Percentiles rank a stretch among this genome's conserved stretches.
Evolutionary conservation across 2,797 vertebrate genomes (phyloP).

Genomic region (Tamandua tetradactyla): DNA sequence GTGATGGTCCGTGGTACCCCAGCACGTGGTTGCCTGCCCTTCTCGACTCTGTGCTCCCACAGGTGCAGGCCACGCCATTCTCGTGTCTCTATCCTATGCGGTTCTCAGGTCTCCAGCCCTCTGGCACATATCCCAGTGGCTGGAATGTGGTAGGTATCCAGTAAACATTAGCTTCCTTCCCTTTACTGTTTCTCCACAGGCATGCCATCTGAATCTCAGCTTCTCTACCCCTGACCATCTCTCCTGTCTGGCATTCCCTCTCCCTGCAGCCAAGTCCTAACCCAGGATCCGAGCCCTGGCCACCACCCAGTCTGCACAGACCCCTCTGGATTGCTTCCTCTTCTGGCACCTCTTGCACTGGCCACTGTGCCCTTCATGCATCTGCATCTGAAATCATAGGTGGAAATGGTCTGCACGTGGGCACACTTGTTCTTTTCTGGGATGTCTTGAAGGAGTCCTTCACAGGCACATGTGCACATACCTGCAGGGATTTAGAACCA

Average conservation of each 20-base stretch:
- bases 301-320: accelerated
- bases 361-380: background rate
- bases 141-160: background rate
- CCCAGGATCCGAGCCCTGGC: background rate
- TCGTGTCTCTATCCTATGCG: background rate
- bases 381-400: background rate
- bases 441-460: background rate
- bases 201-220: background rate
- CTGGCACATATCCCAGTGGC: background rate
- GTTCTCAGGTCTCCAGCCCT: background rate
- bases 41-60: background rate
- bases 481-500: background rate
- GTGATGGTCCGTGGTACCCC: too few species aligned
- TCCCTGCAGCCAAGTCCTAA: background rate
- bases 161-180: background rate
- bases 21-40: accelerated
- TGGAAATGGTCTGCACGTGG: background rate
- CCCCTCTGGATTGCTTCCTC: background rate
- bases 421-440: background rate
- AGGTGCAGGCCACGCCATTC: background rate
- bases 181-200: background rate
- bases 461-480: too few species aligned
- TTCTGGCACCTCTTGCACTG: background rate
- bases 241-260: background rate
- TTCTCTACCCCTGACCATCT: background rate